A percentile compares a stretch with the other conserved stretches of the same genome.
These are phyloP conservation scores for Chrysemys picta DNA, from an alignment of 2,113 vertebrate genomes.

Conservation along the genomic window DNA sequence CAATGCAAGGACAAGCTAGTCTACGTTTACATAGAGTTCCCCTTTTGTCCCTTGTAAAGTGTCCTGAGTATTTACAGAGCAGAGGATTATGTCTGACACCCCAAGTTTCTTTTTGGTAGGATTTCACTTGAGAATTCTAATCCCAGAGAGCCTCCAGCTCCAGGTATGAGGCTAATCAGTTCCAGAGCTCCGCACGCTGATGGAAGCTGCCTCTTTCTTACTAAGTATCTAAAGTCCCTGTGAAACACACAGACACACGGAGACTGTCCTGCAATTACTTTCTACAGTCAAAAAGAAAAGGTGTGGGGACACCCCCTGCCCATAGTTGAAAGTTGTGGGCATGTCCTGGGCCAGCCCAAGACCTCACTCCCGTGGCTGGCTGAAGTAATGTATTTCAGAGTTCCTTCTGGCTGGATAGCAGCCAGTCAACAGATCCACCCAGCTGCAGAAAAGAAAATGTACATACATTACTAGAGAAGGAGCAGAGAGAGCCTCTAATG, in stretches of 20 bases:
- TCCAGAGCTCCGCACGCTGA: background rate
- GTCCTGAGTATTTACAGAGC: background rate
- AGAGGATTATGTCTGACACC: background rate
- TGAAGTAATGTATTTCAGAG: background rate
- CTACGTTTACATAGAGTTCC: background rate
- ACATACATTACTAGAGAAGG: accelerated
- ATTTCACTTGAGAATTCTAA: background rate
- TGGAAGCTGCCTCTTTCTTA: background rate
- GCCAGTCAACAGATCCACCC: background rate
- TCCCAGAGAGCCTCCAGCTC: background rate
- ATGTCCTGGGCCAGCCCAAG: accelerated
- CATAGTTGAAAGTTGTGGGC: accelerated
- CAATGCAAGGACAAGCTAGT: background rate
- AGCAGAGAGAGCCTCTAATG: background rate
- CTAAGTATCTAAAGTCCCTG: accelerated
- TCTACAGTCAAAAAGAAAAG: accelerated
- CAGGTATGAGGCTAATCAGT: background rate
- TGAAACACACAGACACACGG: accelerated
- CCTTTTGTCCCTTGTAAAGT: too few species aligned
- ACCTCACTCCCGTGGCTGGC: background rate
- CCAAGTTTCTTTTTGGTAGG: background rate
- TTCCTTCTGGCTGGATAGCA: background rate
- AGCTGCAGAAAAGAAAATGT: background rate
- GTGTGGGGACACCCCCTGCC: background rate
- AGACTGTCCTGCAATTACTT: background rate